phyloP scores from a whole-genome alignment of 1,140 invertebrate species.

The Drosophila paulistorum region DNA sequence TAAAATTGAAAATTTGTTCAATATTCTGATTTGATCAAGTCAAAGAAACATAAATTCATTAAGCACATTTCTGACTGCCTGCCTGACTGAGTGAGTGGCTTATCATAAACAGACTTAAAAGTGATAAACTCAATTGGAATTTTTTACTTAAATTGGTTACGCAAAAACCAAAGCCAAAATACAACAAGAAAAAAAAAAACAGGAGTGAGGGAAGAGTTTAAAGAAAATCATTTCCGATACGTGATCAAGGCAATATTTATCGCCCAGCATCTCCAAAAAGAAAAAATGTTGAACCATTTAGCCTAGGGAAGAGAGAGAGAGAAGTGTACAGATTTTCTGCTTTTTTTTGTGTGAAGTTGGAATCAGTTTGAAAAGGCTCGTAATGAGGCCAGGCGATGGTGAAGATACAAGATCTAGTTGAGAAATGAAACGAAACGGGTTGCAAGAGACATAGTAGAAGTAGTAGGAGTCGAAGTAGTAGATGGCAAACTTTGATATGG shows the following conservation, averaged over 20 bases:
- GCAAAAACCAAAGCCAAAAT: conserved; percentile 34
- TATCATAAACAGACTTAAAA: conserved; percentile 51
- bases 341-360: background rate
- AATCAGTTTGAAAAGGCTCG: conserved; percentile 18
- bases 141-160: conserved; percentile 53
- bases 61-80: conserved; percentile 35
- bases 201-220: background rate
- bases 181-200: background rate
- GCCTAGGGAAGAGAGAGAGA: conserved; percentile 44
- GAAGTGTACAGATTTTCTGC: background rate
- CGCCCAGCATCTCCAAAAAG: conserved; percentile 53
- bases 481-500: conserved; percentile 70
- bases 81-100: conserved; percentile 11
- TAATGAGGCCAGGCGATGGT: conserved; percentile 75
- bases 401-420: conserved; percentile 63
- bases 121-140: conserved; percentile 65
- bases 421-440: conserved; percentile 39
- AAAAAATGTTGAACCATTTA: conserved; percentile 55
- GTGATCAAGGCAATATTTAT: conserved; percentile 78
- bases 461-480: conserved; percentile 22
- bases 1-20: conserved; percentile 60
- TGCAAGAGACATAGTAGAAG: background rate
- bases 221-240: conserved; percentile 61
- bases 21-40: conserved; percentile 4
- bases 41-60: conserved; percentile 70